A percentile compares a stretch with the other conserved stretches of the same genome.
These are phyloP conservation scores for Mormyrops boulengeri DNA, from an alignment of 2,797 vertebrate genomes.

Conservation along the genomic window DNA sequence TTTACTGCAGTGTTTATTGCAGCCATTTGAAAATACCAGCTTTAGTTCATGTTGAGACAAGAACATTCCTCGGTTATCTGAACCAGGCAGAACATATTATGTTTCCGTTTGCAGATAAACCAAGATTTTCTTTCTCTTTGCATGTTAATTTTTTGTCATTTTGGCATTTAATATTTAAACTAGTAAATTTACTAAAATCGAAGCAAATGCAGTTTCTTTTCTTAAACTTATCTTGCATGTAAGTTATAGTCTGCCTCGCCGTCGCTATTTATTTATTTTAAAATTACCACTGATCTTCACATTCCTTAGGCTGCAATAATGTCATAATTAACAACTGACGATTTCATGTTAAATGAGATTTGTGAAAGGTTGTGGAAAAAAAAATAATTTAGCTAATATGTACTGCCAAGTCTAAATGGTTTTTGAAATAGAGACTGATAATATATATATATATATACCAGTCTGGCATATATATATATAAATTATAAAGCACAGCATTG, in stretches of 20 bases:
- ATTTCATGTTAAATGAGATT: background rate
- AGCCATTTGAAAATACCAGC: background rate
- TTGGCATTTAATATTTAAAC: background rate
- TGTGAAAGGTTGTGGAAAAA: background rate
- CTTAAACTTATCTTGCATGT: background rate
- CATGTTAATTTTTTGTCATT: background rate
- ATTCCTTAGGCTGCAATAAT: background rate
- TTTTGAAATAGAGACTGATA: background rate
- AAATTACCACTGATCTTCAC: background rate
- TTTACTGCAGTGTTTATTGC: background rate
- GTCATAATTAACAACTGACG: background rate
- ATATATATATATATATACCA: background rate
- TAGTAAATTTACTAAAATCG: background rate
- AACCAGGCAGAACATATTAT: background rate
- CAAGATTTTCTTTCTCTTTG: background rate
- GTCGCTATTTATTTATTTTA: background rate
- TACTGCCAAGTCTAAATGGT: background rate
- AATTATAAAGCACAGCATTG: background rate
- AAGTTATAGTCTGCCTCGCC: background rate
- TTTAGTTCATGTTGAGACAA: constrained; percentile 8
- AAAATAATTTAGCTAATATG: background rate
- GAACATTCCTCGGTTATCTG: background rate
- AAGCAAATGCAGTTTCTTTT: background rate
- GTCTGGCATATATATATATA: background rate
- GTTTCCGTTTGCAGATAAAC: background rate